Evolutionary conservation across 2,797 vertebrate species (phyloP), one percentile per base, ranked within the genome.

Genomic region (Ptychadena robeensis): DNA sequence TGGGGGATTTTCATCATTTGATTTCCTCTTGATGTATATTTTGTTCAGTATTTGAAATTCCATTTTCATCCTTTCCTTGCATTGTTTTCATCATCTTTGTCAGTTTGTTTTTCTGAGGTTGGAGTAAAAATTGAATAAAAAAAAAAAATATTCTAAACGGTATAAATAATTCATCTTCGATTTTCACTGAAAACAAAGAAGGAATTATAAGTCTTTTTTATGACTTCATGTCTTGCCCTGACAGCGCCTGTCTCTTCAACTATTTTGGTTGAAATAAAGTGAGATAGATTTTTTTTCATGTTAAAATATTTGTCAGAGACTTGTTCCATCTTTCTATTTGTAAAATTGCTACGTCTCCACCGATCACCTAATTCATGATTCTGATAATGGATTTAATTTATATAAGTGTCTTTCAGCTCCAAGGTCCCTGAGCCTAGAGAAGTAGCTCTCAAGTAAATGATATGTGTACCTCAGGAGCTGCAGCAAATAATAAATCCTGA

Each of bases 131-230:
- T 53, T 53, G 44, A 48, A 48, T 48, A 18, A 48, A 48, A 48
- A 48, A 44, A 48, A 22, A 48, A 48, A 48, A n/a, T n/a, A n/a
- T n/a, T 22, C 15, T 48, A 48, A 48, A 67, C 64, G 2, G 22
- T 66, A 22, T 69, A 69, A 69, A 61, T 73, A 61, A 73, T 73
- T 73, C 27, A 59, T 73, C 53, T 7, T 61, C 28, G 32, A 57
- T 73, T 73, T 57, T 14, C n/a, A n/a, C 67, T 69, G 35, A 37
- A 61, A 73, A 61, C 48, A 73, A 69, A 69, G 59, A n/a, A n/a
- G 32, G n/a, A 27, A 38, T 25, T 30, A 34, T 37, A 63, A 63
- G 25, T 34, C 32, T 61, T 30, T 34, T 28, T 63, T 59, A 61
- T 14, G 31, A 25, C 59, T 59, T 74, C 63, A 74, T 74, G 53